A percentile compares a stretch with the other conserved stretches of the same genome.
Evolutionary conservation across 2,888 invertebrate genomes (phyloP).

Genomic region (Pseudococcus viburni): DNA sequence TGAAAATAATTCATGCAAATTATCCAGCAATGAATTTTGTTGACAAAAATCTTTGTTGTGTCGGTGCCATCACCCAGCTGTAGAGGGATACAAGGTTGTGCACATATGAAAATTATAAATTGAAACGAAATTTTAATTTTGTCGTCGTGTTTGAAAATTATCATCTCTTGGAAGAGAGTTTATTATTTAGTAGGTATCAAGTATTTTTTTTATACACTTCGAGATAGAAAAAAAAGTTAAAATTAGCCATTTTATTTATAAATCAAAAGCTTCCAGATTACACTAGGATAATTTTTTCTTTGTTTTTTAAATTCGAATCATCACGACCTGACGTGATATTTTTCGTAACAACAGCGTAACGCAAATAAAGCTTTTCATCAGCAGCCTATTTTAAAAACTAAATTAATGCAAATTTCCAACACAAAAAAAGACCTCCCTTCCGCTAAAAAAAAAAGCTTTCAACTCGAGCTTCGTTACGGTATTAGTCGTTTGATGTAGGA

Average conservation of each 20-base stretch:
- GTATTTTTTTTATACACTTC: no score
- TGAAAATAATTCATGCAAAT: slow-evolving; percentile 28
- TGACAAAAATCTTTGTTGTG: not conserved
- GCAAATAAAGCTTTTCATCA: not conserved
- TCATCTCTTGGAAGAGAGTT: no score
- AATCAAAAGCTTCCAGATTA: no score
- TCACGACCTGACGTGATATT: not conserved
- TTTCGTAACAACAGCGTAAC: not conserved
- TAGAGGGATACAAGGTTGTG: not conserved
- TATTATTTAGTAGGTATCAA: no score
- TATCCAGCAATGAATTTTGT: slow-evolving; percentile 10
- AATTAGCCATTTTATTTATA: no score
- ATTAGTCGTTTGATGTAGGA: not conserved
- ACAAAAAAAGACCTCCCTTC: not conserved
- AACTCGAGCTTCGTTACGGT: not conserved
- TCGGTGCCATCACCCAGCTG: not conserved
- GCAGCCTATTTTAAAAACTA: not conserved
- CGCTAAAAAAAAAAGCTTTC: not conserved
- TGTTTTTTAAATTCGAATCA: not conserved
- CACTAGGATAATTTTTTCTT: no score
- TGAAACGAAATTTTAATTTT: no score
- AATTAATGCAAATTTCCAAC: not conserved
- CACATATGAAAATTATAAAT: not conserved
- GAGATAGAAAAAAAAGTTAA: no score
- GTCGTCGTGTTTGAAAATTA: no score